Evolutionary conservation across 1,140 invertebrate genomes (phyloP), one percentile per base, ranked within the genome.

Genomic region (Neotoxoptera formosana): DNA sequence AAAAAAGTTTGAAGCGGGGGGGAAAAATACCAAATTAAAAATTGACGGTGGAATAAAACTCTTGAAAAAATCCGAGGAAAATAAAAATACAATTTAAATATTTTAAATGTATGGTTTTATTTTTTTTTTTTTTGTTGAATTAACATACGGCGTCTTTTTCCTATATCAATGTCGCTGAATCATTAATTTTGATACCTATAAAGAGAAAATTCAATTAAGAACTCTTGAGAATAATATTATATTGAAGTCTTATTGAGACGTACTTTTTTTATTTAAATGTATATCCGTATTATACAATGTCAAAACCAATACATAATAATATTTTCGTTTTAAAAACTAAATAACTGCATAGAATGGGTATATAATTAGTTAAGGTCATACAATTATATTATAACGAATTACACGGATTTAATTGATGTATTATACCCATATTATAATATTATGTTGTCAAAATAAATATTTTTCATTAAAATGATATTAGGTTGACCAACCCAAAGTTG

Each of bases 61-160:
- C 60, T n/a, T 76, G 23, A 30, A 67, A 60, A 9, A 30, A 56
- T 30, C 30, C 14, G 14, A n/a, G n/a, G 14, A 3, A n/a, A 76
- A 76, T 76, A 76, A n/a, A 76, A 76, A 76, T 76, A 34, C 4
- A 76, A 76, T 76, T 76, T 76, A n/a, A 76, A 76, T 76, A 76
- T 76, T 76, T 67, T 76, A 76, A n/a, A n/a, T 76, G n/a, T 76
- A 25, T 8, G 8, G 1, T 56, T 56, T 53, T 23, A 53, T 53
- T 67, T 67, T 14, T 17, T 76, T 1, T 67, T 76, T n/a, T 67
- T 67, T 14, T 67, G 30, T 67, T 14, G 3, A 30, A 67, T 30
- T 67, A n/a, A 67, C 60, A n/a, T n/a, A 67, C 4, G 30, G 25
- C 25, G 30, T 67, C 30, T n/a, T 67, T 67, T 11, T 67, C 30